These are phyloP conservation scores for Chouioia cunea DNA, from an alignment of 2,888 invertebrate species.

Conservation along the genomic window DNA sequence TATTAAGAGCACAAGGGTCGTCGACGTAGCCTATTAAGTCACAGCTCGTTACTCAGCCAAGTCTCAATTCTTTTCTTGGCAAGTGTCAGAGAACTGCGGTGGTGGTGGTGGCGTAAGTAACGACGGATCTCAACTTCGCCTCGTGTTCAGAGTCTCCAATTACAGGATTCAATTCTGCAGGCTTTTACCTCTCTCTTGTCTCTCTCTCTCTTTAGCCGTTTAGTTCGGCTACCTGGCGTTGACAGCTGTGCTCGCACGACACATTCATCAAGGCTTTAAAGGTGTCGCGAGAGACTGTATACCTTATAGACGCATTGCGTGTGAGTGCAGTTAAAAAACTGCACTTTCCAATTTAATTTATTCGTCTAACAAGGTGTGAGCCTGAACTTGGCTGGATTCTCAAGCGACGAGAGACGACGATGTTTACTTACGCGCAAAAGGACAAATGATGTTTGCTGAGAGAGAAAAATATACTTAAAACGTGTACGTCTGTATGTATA, in stretches of 20 bases:
- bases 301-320: slow-evolving; percentile 64
- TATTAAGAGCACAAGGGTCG: neutral
- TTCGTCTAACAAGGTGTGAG: slow-evolving; percentile 56
- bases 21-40: slow-evolving; percentile 38
- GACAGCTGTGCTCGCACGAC: slow-evolving; percentile 23
- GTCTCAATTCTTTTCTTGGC: slow-evolving; percentile 33
- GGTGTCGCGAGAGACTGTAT: slow-evolving; percentile 44
- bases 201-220: neutral
- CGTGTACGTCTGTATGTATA: neutral
- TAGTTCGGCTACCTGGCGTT: neutral
- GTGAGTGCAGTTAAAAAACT: slow-evolving; percentile 55
- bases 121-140: slow-evolving; percentile 31
- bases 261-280: slow-evolving; percentile 12
- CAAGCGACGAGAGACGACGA: neutral
- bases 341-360: slow-evolving; percentile 59
- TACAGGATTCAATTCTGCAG: slow-evolving; percentile 44
- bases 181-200: slow-evolving; percentile 16
- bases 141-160: slow-evolving; percentile 44
- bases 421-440: slow-evolving; percentile 3
- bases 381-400: slow-evolving; percentile 20
- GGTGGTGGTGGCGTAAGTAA: slow-evolving; percentile 26
- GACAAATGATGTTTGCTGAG: slow-evolving; percentile 28
- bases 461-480: too few species aligned
- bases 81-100: slow-evolving; percentile 5
- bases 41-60: slow-evolving; percentile 36